phyloP scores from a whole-genome alignment of 2,113 vertebrate genomes.

The Sinocyclocheilus rhinocerous region DNA sequence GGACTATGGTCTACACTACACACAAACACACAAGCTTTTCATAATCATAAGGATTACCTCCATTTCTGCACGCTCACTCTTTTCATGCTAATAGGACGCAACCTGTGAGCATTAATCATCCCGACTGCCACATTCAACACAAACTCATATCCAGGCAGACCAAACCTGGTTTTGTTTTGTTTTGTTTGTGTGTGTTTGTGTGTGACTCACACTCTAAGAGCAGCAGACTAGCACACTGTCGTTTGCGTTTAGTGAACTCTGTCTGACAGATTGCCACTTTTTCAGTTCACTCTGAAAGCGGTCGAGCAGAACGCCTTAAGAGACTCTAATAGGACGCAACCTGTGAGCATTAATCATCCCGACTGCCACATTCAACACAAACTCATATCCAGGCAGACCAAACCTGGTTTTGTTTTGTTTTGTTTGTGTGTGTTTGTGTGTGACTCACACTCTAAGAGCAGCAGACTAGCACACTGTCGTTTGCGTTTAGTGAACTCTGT shows the following conservation, averaged over 20 bases:
- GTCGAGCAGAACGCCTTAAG: slow-evolving; percentile 16
- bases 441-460: not conserved
- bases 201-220: not conserved
- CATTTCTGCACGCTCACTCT: slow-evolving; percentile 43
- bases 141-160: not conserved
- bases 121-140: not conserved
- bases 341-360: too few species aligned
- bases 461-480: not conserved
- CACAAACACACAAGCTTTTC: slow-evolving; percentile 47
- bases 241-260: not conserved
- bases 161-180: not conserved
- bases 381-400: not conserved
- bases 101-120: slow-evolving; percentile 32
- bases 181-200: not conserved
- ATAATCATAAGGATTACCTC: slow-evolving; percentile 68
- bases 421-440: not conserved
- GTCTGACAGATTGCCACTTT: not conserved
- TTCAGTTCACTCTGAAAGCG: not conserved
- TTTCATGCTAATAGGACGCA: slow-evolving; percentile 51
- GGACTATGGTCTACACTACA: not conserved
- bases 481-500: not conserved
- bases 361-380: not conserved
- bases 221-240: not conserved
- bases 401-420: not conserved
- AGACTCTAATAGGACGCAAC: too few species aligned